These are phyloP conservation scores for Cranoglanis bouderius DNA, from an alignment of 2,113 vertebrate genomes.

Conservation along the genomic window DNA sequence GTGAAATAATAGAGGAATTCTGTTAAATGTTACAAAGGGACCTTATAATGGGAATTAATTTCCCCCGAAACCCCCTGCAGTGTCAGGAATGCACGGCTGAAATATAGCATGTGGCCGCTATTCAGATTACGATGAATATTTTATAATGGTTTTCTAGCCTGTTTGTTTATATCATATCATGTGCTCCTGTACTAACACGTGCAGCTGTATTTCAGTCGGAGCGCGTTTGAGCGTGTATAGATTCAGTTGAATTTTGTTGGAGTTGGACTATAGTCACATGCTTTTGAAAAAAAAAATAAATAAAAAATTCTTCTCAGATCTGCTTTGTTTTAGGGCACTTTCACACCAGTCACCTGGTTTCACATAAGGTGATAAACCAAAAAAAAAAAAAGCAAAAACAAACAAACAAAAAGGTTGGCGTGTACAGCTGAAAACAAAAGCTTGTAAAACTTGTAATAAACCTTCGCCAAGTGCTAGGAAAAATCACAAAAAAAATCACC, in stretches of 20 bases:
- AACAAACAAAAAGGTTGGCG: background rate
- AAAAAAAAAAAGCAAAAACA: background rate
- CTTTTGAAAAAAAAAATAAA: too few relatives aligned
- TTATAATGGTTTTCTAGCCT: background rate
- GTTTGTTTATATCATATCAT: background rate
- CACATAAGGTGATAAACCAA: background rate
- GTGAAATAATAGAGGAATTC: background rate
- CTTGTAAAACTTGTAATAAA: background rate
- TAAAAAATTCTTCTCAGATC: background rate
- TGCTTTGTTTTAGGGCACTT: background rate
- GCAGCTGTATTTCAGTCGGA: background rate
- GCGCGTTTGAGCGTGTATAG: background rate
- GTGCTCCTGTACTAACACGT: background rate
- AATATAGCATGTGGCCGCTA: background rate
- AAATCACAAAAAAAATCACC: too few relatives aligned
- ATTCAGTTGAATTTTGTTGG: background rate
- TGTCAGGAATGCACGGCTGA: background rate
- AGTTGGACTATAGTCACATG: background rate
- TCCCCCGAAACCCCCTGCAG: background rate
- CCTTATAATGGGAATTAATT: background rate
- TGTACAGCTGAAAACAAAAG: background rate
- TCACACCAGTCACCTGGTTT: background rate
- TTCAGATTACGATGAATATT: constrained; percentile 6
- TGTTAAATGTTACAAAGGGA: background rate
- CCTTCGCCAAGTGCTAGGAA: too few relatives aligned